A percentile compares a stretch with the other conserved stretches of the same genome.
Conservation (phyloP, 2,888 invertebrate genomes). For the Drosophila tripunctata region DNA sequence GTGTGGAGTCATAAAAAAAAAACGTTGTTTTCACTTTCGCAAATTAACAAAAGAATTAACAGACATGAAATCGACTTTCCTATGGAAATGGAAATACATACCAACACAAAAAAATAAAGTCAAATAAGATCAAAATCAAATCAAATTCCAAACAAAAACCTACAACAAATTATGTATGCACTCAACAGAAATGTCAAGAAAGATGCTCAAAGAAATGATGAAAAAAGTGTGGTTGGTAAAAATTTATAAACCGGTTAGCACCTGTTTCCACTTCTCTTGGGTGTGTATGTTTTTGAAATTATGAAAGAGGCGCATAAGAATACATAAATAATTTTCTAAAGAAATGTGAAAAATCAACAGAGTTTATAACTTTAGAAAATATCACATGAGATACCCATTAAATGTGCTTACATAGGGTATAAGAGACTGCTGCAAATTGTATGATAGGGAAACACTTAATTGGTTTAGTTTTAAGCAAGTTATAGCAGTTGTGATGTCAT, state of each 20-base stretch:
- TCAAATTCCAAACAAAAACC: slow-evolving; percentile 1
- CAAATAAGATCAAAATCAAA: slow-evolving; percentile 23
- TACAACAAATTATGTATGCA: slow-evolving; percentile 45
- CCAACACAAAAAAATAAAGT: no score
- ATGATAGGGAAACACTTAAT: no score
- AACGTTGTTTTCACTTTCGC: slow-evolving; percentile 77
- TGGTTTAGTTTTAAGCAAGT: no score
- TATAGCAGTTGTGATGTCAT: no score
- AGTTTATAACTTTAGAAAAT: slow-evolving; percentile 1
- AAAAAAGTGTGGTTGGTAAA: neutral
- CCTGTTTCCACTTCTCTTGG: slow-evolving; percentile 35
- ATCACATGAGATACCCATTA: neutral
- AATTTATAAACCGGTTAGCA: slow-evolving; percentile 61
- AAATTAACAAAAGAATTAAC: slow-evolving; percentile 56
- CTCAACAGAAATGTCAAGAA: slow-evolving; percentile 18
- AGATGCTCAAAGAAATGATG: neutral
- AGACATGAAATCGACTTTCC: slow-evolving; percentile 25
- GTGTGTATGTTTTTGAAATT: slow-evolving; percentile 34
- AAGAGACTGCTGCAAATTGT: neutral
- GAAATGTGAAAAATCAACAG: slow-evolving; percentile 27
- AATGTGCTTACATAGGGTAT: neutral
- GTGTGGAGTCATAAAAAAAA: slow-evolving; percentile 29
- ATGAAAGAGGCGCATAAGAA: slow-evolving; percentile 68
- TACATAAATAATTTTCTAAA: slow-evolving; percentile 63
- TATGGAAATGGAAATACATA: slow-evolving; percentile 35